These are phyloP conservation scores for Petrolisthes manimaculis DNA, from an alignment of 2,888 invertebrate species.

Conservation along the genomic window DNA sequence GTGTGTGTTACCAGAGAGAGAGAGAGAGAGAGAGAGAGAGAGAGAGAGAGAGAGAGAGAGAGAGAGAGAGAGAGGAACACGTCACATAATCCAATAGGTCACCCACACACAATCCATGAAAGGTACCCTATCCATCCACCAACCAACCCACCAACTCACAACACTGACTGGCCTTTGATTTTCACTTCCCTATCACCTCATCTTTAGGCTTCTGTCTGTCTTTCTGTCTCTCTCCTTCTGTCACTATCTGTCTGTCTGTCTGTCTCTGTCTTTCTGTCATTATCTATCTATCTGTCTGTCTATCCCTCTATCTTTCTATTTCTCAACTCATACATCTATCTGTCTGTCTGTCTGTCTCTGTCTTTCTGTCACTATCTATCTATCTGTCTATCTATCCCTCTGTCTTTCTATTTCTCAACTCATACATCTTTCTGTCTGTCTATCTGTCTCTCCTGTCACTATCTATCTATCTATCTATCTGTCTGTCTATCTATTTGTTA, in stretches of 20 bases:
- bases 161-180: too few relatives aligned
- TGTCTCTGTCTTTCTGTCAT: neutral
- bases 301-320: neutral
- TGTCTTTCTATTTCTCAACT: neutral
- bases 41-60: slow-evolving; percentile 9
- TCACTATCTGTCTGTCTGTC: slow-evolving; percentile 10
- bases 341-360: neutral
- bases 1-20: too few relatives aligned
- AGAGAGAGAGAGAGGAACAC: neutral
- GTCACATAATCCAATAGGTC: neutral
- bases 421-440: neutral
- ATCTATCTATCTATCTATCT: neutral
- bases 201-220: neutral
- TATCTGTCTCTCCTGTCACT: neutral
- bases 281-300: neutral
- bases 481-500: neutral
- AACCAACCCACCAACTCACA: too few relatives aligned
- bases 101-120: too few relatives aligned
- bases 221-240: neutral
- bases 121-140: too few relatives aligned
- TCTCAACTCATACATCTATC: too few relatives aligned
- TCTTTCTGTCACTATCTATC: neutral
- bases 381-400: neutral
- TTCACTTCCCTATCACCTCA: neutral
- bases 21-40: neutral